Evolutionary conservation across 2,797 vertebrate genomes (phyloP).

Genomic region (Rhadinocentrus ornatus): DNA sequence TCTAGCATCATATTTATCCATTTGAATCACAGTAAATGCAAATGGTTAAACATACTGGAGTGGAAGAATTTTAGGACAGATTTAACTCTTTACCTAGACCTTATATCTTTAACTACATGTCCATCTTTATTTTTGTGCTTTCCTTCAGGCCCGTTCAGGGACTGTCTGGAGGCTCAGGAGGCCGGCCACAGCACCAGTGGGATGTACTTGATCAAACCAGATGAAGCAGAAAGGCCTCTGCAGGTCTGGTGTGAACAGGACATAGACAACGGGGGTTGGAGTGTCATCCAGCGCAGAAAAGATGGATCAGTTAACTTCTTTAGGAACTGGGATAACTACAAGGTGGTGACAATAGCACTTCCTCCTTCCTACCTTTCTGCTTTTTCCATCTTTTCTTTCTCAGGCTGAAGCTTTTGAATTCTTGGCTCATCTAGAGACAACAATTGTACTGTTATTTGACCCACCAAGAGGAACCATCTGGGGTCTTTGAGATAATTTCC

Average conservation of each 20-base stretch:
- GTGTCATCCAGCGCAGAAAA: slow-evolving; percentile 92
- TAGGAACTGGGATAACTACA: slow-evolving; percentile 98
- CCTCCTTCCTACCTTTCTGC: slow-evolving; percentile 11
- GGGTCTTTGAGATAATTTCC: slow-evolving; percentile 44
- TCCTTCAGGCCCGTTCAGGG: slow-evolving; percentile 90
- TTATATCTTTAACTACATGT: slow-evolving; percentile 1
- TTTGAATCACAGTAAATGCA: too few relatives aligned
- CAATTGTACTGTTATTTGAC: slow-evolving; percentile 38
- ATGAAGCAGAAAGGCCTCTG: slow-evolving; percentile 85
- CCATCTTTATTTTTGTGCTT: slow-evolving; percentile 25
- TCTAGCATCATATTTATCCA: too few relatives aligned
- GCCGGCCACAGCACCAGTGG: slow-evolving; percentile 90
- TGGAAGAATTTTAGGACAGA: background rate
- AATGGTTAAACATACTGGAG: too few relatives aligned
- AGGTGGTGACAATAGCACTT: slow-evolving; percentile 83
- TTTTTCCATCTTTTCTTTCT: slow-evolving; percentile 19
- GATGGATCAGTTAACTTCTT: slow-evolving; percentile 98
- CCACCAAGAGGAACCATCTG: slow-evolving; percentile 42
- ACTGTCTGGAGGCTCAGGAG: slow-evolving; percentile 92
- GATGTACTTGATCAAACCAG: slow-evolving; percentile 93
- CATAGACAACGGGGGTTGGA: slow-evolving; percentile 95
- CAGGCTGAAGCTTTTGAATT: slow-evolving; percentile 12
- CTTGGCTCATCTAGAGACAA: slow-evolving; percentile 47
- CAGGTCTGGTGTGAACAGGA: slow-evolving; percentile 97
- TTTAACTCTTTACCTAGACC: background rate